A percentile compares a stretch with the other conserved stretches of the same genome.
phyloP scores from a whole-genome alignment of 2,888 invertebrate species.

The Choreutis nemorana region DNA sequence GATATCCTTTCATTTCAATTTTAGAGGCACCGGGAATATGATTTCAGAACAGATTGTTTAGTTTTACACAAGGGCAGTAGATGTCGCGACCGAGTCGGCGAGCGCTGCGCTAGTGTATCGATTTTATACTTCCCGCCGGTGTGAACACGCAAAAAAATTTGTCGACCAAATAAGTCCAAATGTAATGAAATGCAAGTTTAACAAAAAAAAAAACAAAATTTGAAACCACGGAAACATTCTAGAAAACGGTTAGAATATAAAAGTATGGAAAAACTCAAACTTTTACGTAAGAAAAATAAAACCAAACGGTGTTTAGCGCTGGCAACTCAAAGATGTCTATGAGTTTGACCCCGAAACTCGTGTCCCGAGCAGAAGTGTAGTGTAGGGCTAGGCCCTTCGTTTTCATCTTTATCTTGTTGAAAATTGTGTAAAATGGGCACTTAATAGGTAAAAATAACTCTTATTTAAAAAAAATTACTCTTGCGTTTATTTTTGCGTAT shows the following conservation, averaged over 20 bases:
- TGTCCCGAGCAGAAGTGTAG: conserved; percentile 61
- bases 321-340: conserved; percentile 61
- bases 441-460: conserved; percentile 59
- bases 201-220: no score
- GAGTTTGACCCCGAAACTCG: conserved; percentile 67
- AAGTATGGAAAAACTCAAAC: neutral
- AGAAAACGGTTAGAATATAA: neutral
- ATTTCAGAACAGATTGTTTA: no score
- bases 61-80: conserved; percentile 25
- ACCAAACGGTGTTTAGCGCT: conserved; percentile 10
- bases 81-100: conserved; percentile 37
- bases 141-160: conserved; percentile 36
- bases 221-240: no score
- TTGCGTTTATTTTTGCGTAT: conserved; percentile 9
- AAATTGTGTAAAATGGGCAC: conserved; percentile 64
- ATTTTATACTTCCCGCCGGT: conserved; percentile 37
- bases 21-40: no score
- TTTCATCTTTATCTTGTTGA: conserved; percentile 52
- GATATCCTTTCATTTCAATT: no score
- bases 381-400: conserved; percentile 62
- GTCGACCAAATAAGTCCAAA: neutral
- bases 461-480: conserved; percentile 18
- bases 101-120: conserved; percentile 59
- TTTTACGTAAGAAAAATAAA: neutral
- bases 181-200: no score